A percentile compares a stretch with the other conserved stretches of the same genome.
phyloP scores from a whole-genome alignment of 2,797 vertebrate species.

The Echeneis naucrates region DNA sequence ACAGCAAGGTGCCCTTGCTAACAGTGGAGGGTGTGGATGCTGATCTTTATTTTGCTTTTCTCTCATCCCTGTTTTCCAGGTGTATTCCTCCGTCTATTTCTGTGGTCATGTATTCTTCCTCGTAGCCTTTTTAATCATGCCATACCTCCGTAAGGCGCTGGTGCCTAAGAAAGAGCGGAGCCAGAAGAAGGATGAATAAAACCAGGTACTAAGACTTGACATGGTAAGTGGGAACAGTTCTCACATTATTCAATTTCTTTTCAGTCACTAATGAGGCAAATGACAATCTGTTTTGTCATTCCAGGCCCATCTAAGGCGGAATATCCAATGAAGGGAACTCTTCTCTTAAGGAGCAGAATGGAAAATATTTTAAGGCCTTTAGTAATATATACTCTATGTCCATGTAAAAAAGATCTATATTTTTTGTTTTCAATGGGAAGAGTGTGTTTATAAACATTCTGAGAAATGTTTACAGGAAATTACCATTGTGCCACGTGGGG shows the following conservation, averaged over 20 bases:
- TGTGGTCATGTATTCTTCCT: conserved; percentile 92
- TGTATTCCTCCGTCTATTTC: conserved; percentile 94
- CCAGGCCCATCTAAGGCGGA: conserved; percentile 72
- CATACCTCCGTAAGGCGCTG: conserved; percentile 89
- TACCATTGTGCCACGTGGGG: conserved; percentile 80
- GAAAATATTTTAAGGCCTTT: conserved; percentile 86
- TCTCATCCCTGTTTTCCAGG: conserved; percentile 81
- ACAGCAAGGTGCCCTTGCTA: not conserved
- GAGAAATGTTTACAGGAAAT: conserved; percentile 82
- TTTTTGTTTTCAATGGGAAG: conserved; percentile 77
- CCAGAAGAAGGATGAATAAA: conserved; percentile 81
- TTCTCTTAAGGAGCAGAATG: conserved; percentile 79
- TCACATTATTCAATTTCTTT: not conserved
- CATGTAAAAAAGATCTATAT: conserved; percentile 82
- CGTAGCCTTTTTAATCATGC: conserved; percentile 84
- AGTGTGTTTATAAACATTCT: conserved; percentile 79
- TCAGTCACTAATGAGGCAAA: not conserved
- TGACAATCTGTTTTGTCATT: conserved; percentile 38
- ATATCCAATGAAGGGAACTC: conserved; percentile 82
- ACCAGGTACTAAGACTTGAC: conserved; percentile 37
- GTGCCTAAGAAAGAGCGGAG: conserved; percentile 88
- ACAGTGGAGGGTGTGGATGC: not conserved
- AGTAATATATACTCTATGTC: conserved; percentile 76
- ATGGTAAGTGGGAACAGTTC: conserved; percentile 55
- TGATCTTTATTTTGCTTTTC: not conserved